Conservation (phyloP, 92 coral and sea anemone species). For the Porites lobata region DNA sequence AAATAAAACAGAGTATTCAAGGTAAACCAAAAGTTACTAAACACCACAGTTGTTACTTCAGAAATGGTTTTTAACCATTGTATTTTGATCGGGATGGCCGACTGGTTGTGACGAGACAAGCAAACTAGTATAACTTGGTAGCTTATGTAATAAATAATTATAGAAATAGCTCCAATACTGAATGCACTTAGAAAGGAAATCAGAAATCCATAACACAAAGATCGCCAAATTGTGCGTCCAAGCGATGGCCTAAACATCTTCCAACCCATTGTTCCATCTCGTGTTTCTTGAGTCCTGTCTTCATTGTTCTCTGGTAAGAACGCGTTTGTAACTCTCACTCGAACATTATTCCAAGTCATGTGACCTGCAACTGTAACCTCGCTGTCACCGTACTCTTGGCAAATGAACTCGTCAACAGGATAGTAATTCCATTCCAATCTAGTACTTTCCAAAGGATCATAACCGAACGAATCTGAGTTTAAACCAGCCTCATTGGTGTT, state of each 20-base stretch:
- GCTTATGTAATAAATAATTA: neutral
- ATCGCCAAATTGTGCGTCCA: neutral
- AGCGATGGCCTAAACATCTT: neutral
- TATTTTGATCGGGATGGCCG: neutral
- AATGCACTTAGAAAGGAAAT: neutral
- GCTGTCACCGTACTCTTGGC: slow-evolving; percentile 9
- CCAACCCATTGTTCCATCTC: slow-evolving; percentile 12
- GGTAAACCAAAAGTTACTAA: neutral
- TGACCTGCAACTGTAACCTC: neutral
- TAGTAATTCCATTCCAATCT: slow-evolving; percentile 1
- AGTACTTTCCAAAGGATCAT: neutral
- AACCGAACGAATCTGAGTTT: neutral
- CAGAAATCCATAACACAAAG: neutral
- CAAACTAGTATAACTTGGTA: neutral
- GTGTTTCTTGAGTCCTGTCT: neutral
- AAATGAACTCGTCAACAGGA: neutral
- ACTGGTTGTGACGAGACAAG: neutral
- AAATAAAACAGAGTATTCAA: neutral
- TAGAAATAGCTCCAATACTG: neutral
- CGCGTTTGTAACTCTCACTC: neutral
- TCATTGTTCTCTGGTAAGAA: neutral
- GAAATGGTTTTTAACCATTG: slow-evolving; percentile 2
- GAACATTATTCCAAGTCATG: neutral
- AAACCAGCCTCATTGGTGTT: neutral
- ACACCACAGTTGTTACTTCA: neutral